Conservation (phyloP, 2,888 invertebrate species). For the Dendrolimus houi region DNA sequence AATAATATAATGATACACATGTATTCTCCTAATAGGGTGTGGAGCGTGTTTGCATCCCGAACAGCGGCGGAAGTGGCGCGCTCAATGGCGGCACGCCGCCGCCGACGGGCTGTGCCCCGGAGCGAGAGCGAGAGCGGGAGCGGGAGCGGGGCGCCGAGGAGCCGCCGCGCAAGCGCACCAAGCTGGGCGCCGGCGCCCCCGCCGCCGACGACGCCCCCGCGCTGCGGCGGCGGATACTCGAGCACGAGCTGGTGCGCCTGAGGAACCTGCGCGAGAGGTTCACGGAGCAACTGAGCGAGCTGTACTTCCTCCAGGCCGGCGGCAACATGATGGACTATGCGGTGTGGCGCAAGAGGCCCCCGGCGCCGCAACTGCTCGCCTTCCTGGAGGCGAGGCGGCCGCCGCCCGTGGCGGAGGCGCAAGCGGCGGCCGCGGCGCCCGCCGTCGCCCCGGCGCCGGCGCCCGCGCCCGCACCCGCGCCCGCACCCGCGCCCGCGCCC, state of each 20-base stretch:
- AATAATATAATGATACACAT: background rate
- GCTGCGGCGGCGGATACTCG: constrained; percentile 81
- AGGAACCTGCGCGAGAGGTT: constrained; percentile 83
- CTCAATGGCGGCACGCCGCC: constrained; percentile 25
- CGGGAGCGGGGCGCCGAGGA: constrained; percentile 34
- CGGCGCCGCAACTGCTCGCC: constrained; percentile 83
- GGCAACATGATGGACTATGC: constrained; percentile 93
- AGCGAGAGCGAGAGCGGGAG: constrained; percentile 26
- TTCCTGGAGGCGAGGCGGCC: constrained; percentile 85
- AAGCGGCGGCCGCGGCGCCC: constrained; percentile 75
- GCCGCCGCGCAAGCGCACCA: constrained; percentile 51
- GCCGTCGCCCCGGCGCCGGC: constrained; percentile 38
- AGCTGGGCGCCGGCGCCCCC: constrained; percentile 19
- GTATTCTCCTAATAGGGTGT: constrained; percentile 37
- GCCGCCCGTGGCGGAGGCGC: constrained; percentile 72
- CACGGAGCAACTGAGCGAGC: constrained; percentile 87
- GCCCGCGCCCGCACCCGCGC: constrained; percentile 12
- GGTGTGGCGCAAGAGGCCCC: constrained; percentile 88
- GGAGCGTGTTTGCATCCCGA: constrained; percentile 37
- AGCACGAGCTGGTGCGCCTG: constrained; percentile 82
- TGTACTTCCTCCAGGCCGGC: constrained; percentile 90
- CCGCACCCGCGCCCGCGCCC: constrained; percentile 9
- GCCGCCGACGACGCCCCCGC: constrained; percentile 35
- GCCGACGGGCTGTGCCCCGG: constrained; percentile 22
- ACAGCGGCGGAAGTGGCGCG: constrained; percentile 31